These are phyloP conservation scores for Montipora efflorescens DNA, from an alignment of 64 coral and sea anemone species.

Conservation along the genomic window DNA sequence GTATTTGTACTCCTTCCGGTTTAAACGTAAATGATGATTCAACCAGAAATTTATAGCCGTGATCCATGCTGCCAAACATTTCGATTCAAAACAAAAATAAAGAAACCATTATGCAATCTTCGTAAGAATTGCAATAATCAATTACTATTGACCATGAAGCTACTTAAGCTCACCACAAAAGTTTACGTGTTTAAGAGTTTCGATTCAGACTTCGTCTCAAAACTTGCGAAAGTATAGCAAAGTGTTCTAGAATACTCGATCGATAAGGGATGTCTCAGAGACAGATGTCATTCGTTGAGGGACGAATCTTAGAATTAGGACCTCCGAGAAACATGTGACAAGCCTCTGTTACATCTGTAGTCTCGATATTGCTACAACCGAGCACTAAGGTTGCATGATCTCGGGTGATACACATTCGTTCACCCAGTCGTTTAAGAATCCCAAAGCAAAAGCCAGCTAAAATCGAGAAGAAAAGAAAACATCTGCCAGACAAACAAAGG, in stretches of 20 bases:
- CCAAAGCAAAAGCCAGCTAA: background rate
- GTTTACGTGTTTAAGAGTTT: background rate
- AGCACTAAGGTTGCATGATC: background rate
- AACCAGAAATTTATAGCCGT: conserved; percentile 10
- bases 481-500: no score
- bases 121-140: background rate
- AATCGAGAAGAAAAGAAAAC: background rate
- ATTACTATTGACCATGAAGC: no score
- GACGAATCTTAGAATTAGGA: background rate
- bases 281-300: background rate
- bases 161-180: background rate
- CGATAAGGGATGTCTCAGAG: no score
- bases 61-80: background rate
- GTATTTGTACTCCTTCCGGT: background rate
- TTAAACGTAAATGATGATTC: conserved; percentile 20
- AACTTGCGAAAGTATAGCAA: background rate
- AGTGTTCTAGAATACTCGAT: background rate
- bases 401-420: background rate
- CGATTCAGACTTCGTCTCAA: background rate
- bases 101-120: background rate
- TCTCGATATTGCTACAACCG: background rate
- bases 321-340: background rate
- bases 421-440: background rate
- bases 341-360: background rate
- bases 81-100: background rate